Conservation (phyloP, 1,140 invertebrate species). For the Dendroctonus valens region DNA sequence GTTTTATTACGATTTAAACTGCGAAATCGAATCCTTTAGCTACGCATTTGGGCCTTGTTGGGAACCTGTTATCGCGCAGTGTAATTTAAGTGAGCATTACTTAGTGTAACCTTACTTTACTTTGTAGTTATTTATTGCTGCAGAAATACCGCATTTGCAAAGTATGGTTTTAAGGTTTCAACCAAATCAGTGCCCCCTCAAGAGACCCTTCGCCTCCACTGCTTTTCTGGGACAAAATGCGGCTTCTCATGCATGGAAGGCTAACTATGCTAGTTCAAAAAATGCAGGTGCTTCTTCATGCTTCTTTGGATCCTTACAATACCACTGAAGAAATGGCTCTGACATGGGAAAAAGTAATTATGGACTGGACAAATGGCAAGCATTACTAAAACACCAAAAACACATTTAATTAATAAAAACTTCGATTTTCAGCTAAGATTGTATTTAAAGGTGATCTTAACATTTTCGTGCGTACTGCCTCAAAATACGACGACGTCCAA, state of each 20-base stretch:
- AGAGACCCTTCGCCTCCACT: constrained; percentile 90
- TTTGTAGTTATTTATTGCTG: neutral
- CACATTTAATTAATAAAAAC: neutral
- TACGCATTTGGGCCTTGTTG: constrained; percentile 98
- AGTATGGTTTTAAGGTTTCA: constrained; percentile 47
- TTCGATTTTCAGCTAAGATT: constrained; percentile 65
- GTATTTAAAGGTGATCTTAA: constrained; percentile 82
- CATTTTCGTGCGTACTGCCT: constrained; percentile 92
- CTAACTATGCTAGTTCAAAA: constrained; percentile 83
- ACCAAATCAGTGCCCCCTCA: constrained; percentile 81
- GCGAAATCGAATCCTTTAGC: constrained; percentile 82
- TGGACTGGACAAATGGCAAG: constrained; percentile 94
- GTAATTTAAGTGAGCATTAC: constrained; percentile 72
- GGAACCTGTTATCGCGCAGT: constrained; percentile 97
- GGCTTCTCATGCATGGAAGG: constrained; percentile 88
- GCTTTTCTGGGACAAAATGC: constrained; percentile 97
- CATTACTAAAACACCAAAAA: neutral
- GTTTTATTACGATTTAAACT: constrained; percentile 98
- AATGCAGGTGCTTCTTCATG: constrained; percentile 86
- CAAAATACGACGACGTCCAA: constrained; percentile 97
- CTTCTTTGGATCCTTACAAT: constrained; percentile 96
- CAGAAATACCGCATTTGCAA: neutral
- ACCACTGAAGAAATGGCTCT: constrained; percentile 98
- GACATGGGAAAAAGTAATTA: constrained; percentile 85
- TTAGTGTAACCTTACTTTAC: constrained; percentile 11